Evolutionary conservation across 2,797 vertebrate species (phyloP).

Genomic region (Chlorospingus semifuscus): DNA sequence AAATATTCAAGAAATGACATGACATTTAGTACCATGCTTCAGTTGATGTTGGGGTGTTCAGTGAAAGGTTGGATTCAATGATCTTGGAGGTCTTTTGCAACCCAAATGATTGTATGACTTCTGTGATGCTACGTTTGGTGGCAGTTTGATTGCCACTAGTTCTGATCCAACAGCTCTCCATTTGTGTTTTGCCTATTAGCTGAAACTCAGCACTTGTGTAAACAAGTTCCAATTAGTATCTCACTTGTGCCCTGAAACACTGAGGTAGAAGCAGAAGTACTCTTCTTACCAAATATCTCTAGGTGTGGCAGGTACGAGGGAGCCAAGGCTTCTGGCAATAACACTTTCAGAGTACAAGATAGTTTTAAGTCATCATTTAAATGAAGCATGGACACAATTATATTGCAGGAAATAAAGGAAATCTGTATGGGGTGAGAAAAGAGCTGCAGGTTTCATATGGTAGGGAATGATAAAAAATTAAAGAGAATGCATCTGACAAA

Average conservation of each 20-base stretch:
- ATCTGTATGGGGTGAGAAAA: neutral
- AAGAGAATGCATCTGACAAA: neutral
- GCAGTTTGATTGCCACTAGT: neutral
- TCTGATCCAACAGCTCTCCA: neutral
- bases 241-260: neutral
- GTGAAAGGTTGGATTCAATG: accelerated
- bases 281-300: neutral
- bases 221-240: neutral
- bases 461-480: neutral
- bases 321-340: neutral
- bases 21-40: neutral
- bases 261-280: neutral
- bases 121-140: neutral
- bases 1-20: neutral
- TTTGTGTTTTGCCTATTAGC: neutral
- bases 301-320: neutral
- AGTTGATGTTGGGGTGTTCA: neutral
- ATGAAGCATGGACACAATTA: neutral
- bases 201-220: neutral
- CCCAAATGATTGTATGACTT: neutral
- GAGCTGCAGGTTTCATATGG: neutral
- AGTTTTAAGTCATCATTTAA: neutral
- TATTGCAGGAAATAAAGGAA: neutral
- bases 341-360: neutral
- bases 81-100: neutral